Percentiles rank a stretch among this genome's conserved stretches.
Conservation (phyloP, 2,113 vertebrate genomes). For the Burhinus oedicnemus region DNA sequence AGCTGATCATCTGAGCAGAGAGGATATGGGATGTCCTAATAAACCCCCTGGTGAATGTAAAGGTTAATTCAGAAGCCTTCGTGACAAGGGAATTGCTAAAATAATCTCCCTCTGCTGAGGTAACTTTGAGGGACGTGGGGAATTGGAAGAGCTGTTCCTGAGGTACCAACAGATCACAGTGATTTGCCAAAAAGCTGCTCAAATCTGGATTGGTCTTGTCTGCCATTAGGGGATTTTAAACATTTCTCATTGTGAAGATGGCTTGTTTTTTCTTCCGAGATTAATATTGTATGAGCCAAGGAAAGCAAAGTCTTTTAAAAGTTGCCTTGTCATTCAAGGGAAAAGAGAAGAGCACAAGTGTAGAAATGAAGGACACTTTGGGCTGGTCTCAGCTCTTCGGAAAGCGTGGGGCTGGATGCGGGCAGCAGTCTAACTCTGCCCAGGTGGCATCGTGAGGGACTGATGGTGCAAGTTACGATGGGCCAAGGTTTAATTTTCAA, state of each 20-base stretch:
- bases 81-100: background rate
- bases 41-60: background rate
- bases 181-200: background rate
- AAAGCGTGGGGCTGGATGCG: background rate
- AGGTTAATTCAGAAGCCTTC: background rate
- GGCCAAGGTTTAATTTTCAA: background rate
- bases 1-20: background rate
- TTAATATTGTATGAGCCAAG: slow-evolving; percentile 46
- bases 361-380: background rate
- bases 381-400: background rate
- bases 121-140: rapidly evolving
- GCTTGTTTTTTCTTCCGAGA: slow-evolving; percentile 11
- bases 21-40: background rate
- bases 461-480: rapidly evolving
- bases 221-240: background rate
- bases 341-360: background rate
- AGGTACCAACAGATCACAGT: background rate
- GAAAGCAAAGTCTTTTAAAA: slow-evolving; percentile 1
- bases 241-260: background rate
- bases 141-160: background rate
- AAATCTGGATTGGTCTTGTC: background rate
- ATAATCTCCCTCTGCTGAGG: background rate
- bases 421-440: background rate
- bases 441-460: background rate
- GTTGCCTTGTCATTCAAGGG: slow-evolving; percentile 9